Base-by-base conservation (phyloP, 35 echinoderm and acorn worm species). In the Hemicentrotus pulcherrimus region DNA sequence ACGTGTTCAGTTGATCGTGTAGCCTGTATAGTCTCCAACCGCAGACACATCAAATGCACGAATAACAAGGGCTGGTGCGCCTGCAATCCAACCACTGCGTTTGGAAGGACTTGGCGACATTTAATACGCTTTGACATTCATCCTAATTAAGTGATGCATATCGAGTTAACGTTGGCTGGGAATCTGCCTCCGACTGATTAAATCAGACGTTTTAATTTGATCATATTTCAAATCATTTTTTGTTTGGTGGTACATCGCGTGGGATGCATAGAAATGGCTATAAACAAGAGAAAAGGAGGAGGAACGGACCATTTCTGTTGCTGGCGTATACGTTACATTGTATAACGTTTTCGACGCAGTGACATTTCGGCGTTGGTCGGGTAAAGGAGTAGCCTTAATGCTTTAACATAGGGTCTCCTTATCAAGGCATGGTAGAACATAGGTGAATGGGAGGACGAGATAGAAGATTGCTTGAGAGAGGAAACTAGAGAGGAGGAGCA, bases 81-180 rank as follows among this genome's bases (percentile, higher is more conserved):
- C 35, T 59, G 52, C 16, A 59, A 59, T 11, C 52, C 52, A 59
- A 41, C 35, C 35, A 41, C 35, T 59, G 52, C 52, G 52, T 16
- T 59, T 59, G 6, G 65, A 8, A n/a, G 32, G 19, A 90, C n/a
- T n/a, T n/a, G n/a, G n/a, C n/a, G 88, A 90, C 32, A 90, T 41
- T 7, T 33, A 90, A 90, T 90, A 90, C 32, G 32, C 32, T 90
- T 2, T 30, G 32, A 90, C 88, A n/a, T 33, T 90, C 88, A 90
- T 90, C 24, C 9, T 90, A 90, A 90, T 90, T 90, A 90, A 90
- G 88, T 90, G 88, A 90, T 45, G 88, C 88, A 47, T 90, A 90
- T 90, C 88, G 88, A 90, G 88, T 90, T 31, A 90, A 47, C 88
- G 88, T 30, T 16, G 32, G 88, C 31, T 45, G 7, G 32, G 45